phyloP scores from a whole-genome alignment of 1,140 invertebrate species.

The Maconellicoccus hirsutus region DNA sequence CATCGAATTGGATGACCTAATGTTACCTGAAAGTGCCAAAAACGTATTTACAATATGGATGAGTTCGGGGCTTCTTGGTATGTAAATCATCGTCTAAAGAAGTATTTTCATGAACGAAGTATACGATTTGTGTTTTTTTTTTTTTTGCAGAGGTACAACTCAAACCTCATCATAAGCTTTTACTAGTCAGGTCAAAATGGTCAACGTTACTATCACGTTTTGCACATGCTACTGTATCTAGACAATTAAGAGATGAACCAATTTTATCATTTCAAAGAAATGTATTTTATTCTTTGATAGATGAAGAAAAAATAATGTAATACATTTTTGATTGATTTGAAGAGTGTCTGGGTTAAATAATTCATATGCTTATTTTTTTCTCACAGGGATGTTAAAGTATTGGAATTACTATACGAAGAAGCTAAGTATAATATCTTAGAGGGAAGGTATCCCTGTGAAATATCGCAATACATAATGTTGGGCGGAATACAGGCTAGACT shows the following conservation, averaged over 20 bases:
- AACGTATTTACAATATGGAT: slow-evolving; percentile 55
- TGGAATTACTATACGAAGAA: slow-evolving; percentile 81
- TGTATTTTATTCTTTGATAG: slow-evolving; percentile 68
- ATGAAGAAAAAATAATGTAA: slow-evolving; percentile 82
- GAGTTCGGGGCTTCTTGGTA: slow-evolving; percentile 47
- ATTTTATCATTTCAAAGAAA: slow-evolving; percentile 72
- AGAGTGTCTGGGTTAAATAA: slow-evolving; percentile 25
- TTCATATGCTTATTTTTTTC: slow-evolving; percentile 1
- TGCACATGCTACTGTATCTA: slow-evolving; percentile 53
- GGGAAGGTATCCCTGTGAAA: slow-evolving; percentile 77
- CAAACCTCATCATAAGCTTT: slow-evolving; percentile 73
- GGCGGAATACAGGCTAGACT: slow-evolving; percentile 78
- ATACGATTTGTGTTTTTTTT: slow-evolving; percentile 24
- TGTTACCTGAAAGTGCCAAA: slow-evolving; percentile 40
- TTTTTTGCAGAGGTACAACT: slow-evolving; percentile 62
- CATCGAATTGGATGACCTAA: slow-evolving; percentile 44
- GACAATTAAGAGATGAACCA: slow-evolving; percentile 63
- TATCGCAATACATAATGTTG: slow-evolving; percentile 71
- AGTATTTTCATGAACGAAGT: not conserved
- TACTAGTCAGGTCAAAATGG: slow-evolving; percentile 71
- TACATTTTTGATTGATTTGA: too few relatives aligned
- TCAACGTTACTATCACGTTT: slow-evolving; percentile 63
- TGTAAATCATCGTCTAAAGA: slow-evolving; percentile 24
- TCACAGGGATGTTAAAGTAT: slow-evolving; percentile 61
- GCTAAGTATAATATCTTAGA: slow-evolving; percentile 75